A percentile compares a stretch with the other conserved stretches of the same genome.
Conservation (phyloP, 1,140 invertebrate species). For the Berghia stephanieae region DNA sequence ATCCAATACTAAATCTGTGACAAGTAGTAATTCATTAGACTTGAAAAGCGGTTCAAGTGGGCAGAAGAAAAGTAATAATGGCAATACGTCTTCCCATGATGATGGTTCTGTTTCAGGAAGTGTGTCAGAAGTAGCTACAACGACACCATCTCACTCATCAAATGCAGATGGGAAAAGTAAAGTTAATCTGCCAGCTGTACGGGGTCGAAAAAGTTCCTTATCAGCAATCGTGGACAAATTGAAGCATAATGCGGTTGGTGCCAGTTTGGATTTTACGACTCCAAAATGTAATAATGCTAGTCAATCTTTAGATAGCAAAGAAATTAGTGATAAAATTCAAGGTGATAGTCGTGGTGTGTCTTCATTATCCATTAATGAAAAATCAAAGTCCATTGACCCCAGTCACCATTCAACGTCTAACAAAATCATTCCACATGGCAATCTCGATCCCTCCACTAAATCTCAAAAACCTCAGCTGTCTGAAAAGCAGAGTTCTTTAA, state of each 20-base stretch:
- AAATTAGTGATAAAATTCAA: neutral
- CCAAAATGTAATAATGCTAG: neutral
- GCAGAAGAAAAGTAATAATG: neutral
- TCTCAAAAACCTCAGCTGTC: too few species aligned
- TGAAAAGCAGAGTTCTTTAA: too few species aligned
- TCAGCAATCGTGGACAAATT: conserved; percentile 88
- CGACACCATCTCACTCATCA: conserved; percentile 18
- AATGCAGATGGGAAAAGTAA: conserved; percentile 26
- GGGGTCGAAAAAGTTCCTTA: conserved; percentile 77
- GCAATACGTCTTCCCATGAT: neutral
- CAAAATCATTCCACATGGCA: neutral
- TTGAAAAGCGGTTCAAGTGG: too few species aligned
- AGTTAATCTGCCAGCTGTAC: conserved; percentile 49
- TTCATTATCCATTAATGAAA: neutral
- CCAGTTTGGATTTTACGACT: neutral
- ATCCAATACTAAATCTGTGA: too few species aligned
- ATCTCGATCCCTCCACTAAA: too few species aligned
- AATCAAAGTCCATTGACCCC: neutral
- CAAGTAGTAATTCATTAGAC: too few species aligned
- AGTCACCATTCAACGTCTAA: neutral
- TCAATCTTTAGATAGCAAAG: neutral
- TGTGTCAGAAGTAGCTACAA: conserved; percentile 11
- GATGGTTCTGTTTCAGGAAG: conserved; percentile 4
- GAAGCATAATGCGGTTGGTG: conserved; percentile 51
- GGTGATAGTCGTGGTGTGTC: neutral